Conservation (phyloP, 1,140 invertebrate genomes). For the Schlechtendalia chinensis region DNA sequence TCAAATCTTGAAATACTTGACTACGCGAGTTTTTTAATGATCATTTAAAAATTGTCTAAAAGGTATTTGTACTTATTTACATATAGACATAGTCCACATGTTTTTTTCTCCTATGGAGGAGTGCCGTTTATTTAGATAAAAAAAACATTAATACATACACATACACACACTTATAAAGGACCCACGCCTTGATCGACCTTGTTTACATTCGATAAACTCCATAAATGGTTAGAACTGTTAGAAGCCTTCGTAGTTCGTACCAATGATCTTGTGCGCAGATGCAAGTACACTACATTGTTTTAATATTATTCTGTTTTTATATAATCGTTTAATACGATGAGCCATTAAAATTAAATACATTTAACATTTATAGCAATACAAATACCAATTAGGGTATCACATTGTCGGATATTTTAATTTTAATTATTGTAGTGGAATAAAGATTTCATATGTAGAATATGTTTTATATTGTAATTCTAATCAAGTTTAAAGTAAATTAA, state of each 20-base stretch:
- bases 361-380: too few species aligned
- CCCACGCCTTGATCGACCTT: slow-evolving; percentile 47
- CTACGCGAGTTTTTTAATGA: background rate
- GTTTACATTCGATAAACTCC: slow-evolving; percentile 43
- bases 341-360: too few species aligned
- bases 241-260: slow-evolving; percentile 38
- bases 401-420: too few species aligned
- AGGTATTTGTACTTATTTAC: background rate
- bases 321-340: too few species aligned
- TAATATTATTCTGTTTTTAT: too few species aligned
- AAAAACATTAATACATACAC: slow-evolving; percentile 4
- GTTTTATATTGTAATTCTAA: too few species aligned
- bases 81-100: slow-evolving; percentile 8
- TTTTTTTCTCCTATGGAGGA: background rate
- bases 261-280: slow-evolving; percentile 29
- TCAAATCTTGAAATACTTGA: too few species aligned
- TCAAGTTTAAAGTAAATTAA: too few species aligned
- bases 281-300: background rate
- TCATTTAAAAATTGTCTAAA: background rate
- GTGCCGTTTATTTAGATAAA: slow-evolving; percentile 25
- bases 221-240: slow-evolving; percentile 38
- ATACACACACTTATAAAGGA: slow-evolving; percentile 10
- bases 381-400: too few species aligned
- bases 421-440: too few species aligned
- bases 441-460: too few species aligned